Evolutionary conservation across 2,113 vertebrate species (phyloP).

Genomic region (Gambusia holbrooki): DNA sequence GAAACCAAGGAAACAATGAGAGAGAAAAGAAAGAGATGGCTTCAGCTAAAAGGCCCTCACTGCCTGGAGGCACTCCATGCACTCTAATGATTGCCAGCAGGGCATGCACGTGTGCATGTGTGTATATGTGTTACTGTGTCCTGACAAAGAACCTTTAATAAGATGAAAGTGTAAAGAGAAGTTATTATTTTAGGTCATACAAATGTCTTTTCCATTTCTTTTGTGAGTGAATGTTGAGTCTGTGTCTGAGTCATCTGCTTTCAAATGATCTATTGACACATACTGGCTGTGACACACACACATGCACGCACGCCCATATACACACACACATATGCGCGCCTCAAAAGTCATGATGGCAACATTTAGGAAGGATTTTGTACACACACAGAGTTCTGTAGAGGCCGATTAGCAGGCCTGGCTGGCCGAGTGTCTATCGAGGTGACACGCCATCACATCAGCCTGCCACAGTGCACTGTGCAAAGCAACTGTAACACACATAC

Average conservation of each 20-base stretch:
- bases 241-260: slow-evolving; percentile 34
- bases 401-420: slow-evolving; percentile 54
- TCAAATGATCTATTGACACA: slow-evolving; percentile 38
- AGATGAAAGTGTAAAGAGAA: slow-evolving; percentile 53
- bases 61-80: slow-evolving; percentile 54
- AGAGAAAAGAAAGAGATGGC: slow-evolving; percentile 43
- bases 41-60: slow-evolving; percentile 73
- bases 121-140: slow-evolving; percentile 25
- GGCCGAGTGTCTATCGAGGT: slow-evolving; percentile 52
- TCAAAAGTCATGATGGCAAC: slow-evolving; percentile 25
- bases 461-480: slow-evolving; percentile 28
- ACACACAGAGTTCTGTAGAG: slow-evolving; percentile 52
- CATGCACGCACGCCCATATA: slow-evolving; percentile 48
- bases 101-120: slow-evolving; percentile 26
- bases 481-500: slow-evolving; percentile 4
- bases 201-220: slow-evolving; percentile 1
- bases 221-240: slow-evolving; percentile 20
- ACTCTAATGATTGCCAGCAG: slow-evolving; percentile 69
- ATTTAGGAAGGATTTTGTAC: slow-evolving; percentile 17
- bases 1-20: slow-evolving; percentile 45
- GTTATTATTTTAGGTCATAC: slow-evolving; percentile 28
- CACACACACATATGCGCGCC: slow-evolving; percentile 8
- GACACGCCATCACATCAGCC: slow-evolving; percentile 64
- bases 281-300: slow-evolving; percentile 44
- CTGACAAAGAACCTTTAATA: slow-evolving; percentile 54